Percentiles rank a stretch among this genome's conserved stretches.
These are phyloP conservation scores for Lacanobia oleracea DNA, from an alignment of 2,888 invertebrate species.

Conservation along the genomic window DNA sequence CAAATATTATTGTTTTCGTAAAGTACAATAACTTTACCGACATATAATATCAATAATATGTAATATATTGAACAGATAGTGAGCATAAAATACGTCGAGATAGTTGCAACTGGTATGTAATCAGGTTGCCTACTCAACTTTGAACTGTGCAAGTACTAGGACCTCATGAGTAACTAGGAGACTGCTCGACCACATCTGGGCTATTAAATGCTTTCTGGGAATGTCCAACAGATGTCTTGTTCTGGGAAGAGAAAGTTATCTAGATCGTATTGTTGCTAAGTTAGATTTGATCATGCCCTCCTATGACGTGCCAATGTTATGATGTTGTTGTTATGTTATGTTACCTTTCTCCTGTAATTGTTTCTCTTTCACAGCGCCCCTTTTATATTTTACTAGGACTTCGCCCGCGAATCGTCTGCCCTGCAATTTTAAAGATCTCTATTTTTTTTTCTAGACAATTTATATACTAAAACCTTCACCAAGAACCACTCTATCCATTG, in stretches of 20 bases:
- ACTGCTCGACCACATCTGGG: constrained; percentile 44
- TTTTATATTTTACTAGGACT: no score
- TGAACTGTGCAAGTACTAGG: constrained; percentile 61
- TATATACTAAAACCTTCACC: no score
- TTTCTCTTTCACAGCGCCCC: no score
- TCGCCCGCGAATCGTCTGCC: no score
- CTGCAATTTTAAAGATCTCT: no score
- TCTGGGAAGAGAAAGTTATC: constrained; percentile 49
- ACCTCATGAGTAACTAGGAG: constrained; percentile 32
- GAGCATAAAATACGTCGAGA: constrained; percentile 54
- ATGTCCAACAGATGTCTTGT: constrained; percentile 20
- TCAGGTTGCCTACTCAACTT: constrained; percentile 68
- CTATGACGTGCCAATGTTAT: no score
- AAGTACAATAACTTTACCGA: constrained; percentile 57
- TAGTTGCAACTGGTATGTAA: constrained; percentile 52
- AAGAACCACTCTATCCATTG: no score
- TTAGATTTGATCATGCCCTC: background rate
- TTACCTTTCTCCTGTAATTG: no score
- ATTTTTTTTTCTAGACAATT: no score
- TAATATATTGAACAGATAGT: constrained; percentile 37
- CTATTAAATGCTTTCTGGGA: constrained; percentile 35
- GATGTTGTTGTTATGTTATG: no score
- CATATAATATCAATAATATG: constrained; percentile 30
- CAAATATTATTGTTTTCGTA: constrained; percentile 44
- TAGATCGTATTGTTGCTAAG: constrained; percentile 7